phyloP scores from a whole-genome alignment of 2,888 invertebrate species.

The Siphlonurus alternatus region DNA sequence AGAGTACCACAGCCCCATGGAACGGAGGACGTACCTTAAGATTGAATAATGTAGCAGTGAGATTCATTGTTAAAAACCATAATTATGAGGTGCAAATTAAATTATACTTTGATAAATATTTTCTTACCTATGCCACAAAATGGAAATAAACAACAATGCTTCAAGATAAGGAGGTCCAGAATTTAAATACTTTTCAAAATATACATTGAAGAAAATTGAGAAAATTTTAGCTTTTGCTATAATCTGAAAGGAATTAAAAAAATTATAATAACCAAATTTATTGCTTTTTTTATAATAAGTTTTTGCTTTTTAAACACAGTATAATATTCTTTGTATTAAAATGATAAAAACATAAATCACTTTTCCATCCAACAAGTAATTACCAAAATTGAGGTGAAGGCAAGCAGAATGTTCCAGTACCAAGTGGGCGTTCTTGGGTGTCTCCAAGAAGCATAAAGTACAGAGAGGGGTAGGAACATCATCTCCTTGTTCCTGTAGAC shows the following conservation, averaged over 20 bases:
- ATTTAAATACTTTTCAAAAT: background rate
- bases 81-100: too few relatives aligned
- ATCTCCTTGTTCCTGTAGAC: background rate
- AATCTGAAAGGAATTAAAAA: background rate
- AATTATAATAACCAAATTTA: background rate
- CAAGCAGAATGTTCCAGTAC: background rate
- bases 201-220: too few relatives aligned
- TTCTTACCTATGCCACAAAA: background rate
- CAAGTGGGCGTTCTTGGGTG: background rate
- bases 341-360: too few relatives aligned
- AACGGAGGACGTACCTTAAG: background rate
- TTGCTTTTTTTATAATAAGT: background rate
- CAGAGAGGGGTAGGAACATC: background rate
- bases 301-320: background rate
- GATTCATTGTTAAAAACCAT: too few relatives aligned
- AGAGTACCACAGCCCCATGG: background rate
- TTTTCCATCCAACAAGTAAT: too few relatives aligned
- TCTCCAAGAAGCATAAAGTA: background rate
- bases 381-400: background rate
- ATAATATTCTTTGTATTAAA: too few relatives aligned
- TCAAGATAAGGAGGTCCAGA: background rate
- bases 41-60: too few relatives aligned
- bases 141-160: background rate
- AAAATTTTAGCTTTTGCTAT: background rate
- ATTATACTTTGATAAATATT: too few relatives aligned